Evolutionary conservation across 2,888 invertebrate species (phyloP), one percentile per base, ranked within the genome.

Genomic region (Amiota mariae): DNA sequence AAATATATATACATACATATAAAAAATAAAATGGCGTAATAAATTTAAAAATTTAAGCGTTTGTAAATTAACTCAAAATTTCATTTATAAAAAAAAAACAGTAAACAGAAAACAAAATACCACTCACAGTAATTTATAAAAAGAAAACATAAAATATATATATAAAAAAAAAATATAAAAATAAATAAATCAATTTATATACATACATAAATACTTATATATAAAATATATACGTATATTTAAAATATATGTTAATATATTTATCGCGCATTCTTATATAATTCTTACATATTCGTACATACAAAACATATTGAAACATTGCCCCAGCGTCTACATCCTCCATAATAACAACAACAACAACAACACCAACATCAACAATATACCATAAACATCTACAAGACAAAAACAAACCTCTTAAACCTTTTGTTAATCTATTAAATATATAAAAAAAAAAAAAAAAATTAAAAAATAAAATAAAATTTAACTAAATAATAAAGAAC

Each of bases 361-460:
- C 66, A 36, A 49, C 48, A 54, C 2, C 20, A 20, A 68, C 18
- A 51, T 36, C 18, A 51, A 9, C 67, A 54, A 18, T 24, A 24
- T 24, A 24, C 24, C 66, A 66, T 36, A 24, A 49, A 66, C 66
- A 24, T 66, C n/a, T 57, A 70, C 18, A 46, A 57, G 61, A 61
- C 24, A 61, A 36, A 64, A 2, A 24, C 36, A 36, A 64, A 2
- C 1, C 36, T 6, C 36, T 36, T 36, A 36, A 36, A 6, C 36
- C 36, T 36, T 36, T 36, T 36, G 36, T 36, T 36, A 36, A 47
- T 8, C 56, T 8, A 20, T 48, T 18, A 57, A 70, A 70, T 24
- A 12, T 20, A n/a, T n/a, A n/a, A 56, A 54, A 56, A 20, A 36
- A 68, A 13, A 66, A 18, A 13, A 66, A 66, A 66, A 48, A n/a